phyloP scores from a whole-genome alignment of 35 echinoderm and acorn worm species.

The Apostichopus californicus region DNA sequence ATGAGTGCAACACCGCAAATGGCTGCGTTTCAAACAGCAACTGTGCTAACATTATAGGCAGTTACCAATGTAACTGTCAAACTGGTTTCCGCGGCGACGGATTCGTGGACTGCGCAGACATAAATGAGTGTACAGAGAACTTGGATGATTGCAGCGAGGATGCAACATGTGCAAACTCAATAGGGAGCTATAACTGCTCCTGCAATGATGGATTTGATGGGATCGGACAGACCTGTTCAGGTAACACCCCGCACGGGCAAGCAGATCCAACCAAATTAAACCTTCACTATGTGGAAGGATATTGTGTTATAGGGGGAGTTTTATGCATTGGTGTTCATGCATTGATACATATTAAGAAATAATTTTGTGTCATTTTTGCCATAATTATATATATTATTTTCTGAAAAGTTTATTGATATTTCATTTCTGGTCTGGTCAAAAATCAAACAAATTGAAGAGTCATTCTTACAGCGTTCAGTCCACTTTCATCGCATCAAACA shows the following conservation, averaged over 20 bases:
- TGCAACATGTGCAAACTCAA: conserved; percentile 61
- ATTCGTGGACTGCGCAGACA: conserved; percentile 41
- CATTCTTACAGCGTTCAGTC: no score
- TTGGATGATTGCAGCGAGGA: conserved; percentile 47
- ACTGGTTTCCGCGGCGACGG: conserved; percentile 60
- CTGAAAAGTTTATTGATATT: neutral
- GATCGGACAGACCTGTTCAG: conserved; percentile 64
- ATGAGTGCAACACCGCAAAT: conserved; percentile 66
- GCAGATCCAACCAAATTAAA: no score
- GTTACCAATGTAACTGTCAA: conserved; percentile 65
- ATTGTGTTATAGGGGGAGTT: neutral
- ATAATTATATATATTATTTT: no score
- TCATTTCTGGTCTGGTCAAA: no score
- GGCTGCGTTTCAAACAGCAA: conserved; percentile 57
- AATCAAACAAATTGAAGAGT: no score
- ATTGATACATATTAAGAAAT: no score
- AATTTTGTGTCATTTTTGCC: no score
- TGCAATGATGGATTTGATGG: conserved; percentile 77
- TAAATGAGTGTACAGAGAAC: conserved; percentile 63
- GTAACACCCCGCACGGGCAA: neutral
- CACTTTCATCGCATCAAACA: no score
- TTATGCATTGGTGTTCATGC: no score
- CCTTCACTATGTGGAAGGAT: neutral
- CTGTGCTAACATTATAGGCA: conserved; percentile 71
- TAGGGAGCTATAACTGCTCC: conserved; percentile 63